Base-by-base conservation (phyloP, 2,113 vertebrate species). In the Pachyramphus minor region DNA sequence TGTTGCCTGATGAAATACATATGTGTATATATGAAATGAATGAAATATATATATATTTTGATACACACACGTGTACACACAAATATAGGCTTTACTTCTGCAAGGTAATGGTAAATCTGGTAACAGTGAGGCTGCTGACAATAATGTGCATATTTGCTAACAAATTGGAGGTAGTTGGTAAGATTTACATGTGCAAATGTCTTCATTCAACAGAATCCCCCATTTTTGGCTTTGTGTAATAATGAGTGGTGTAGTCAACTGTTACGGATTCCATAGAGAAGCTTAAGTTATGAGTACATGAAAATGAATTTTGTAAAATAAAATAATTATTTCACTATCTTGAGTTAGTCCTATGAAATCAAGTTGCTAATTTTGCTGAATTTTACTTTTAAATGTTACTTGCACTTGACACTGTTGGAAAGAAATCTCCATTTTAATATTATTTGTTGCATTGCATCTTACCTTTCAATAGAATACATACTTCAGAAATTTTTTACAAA, bases 1-100 rank as follows among this genome's bases (percentile, higher is more conserved):
- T 77, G 15, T 2, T 76, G 7, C 76, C 45, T 84, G 14, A 24
- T 31, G 42, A 56, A 66, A 58, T 49, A 28, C 2, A 7, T 81
- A 13, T 45, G 6, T 82, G 20, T 60, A 5, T 53, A 8, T 18
- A n/a, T 41, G 21, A 52, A 52, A 12, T 52, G 14, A 60, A 12
- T 44, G 14, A 4, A 45, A 21, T 41, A 11, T 39, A 12, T 27
- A 27, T 50, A 27, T 15, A 14, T 15, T 14, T 18, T 2, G n/a
- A 37, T 0, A 30, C 3, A 55, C 9, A 56, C 7, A 56, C 3
- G 14, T 8, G 16, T 5, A 24, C 7, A 13, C 7, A 24, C 16
- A 62, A 71, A 47, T 62, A 5, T 0, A 69, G 56, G 20, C 59
- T 58, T 53, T 39, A 23, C 20, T 79, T 78, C 23, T 59, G 33